Percentiles rank a stretch among this genome's conserved stretches.
Evolutionary conservation across 2,113 vertebrate genomes (phyloP).

Genomic region (Tragelaphus scriptus): DNA sequence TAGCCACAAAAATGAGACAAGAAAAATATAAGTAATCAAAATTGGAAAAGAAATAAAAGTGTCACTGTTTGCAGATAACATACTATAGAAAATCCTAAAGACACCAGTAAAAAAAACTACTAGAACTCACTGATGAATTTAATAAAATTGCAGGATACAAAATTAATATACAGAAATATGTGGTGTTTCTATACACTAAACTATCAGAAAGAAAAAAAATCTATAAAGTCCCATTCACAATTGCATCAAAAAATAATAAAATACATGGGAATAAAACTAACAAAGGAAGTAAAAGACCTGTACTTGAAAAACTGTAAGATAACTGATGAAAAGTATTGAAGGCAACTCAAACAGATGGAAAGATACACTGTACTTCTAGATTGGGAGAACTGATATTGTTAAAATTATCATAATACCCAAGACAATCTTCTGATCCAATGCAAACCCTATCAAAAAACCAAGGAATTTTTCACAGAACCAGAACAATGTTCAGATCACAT

Average conservation of each 20-base stretch:
- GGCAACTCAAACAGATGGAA: background rate
- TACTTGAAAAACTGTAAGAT: background rate
- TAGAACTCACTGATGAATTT: background rate
- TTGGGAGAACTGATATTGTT: background rate
- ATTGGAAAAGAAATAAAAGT: background rate
- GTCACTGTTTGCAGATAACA: background rate
- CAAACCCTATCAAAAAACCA: background rate
- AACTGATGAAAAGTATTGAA: background rate
- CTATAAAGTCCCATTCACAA: background rate
- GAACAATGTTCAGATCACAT: background rate
- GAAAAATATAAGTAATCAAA: background rate
- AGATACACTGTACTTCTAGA: background rate
- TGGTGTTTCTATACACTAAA: background rate
- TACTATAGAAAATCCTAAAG: background rate
- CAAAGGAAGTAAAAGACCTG: background rate
- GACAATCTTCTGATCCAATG: background rate
- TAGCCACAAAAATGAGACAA: background rate
- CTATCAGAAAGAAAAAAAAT: background rate
- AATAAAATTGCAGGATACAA: background rate
- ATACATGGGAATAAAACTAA: background rate
- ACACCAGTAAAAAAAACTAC: background rate
- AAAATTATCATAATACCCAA: background rate
- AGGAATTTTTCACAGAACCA: background rate
- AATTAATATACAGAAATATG: background rate
- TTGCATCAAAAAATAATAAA: background rate